Conservation (phyloP, 2,888 invertebrate genomes). For the Quadriops clusia region DNA sequence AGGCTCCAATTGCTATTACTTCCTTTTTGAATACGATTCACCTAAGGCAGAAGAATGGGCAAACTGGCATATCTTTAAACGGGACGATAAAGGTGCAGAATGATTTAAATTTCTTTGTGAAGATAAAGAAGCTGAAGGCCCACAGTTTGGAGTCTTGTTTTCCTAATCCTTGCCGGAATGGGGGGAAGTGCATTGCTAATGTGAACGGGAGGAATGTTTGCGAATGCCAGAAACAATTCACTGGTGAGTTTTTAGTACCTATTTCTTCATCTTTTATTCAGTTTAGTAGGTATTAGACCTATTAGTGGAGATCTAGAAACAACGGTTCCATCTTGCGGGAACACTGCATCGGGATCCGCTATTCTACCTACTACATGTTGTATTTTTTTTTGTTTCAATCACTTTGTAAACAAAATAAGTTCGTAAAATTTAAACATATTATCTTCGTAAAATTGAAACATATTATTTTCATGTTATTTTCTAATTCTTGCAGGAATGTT, state of each 20-base stretch:
- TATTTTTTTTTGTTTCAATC: too few relatives aligned
- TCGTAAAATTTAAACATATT: too few relatives aligned
- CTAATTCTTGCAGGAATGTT: slow-evolving; percentile 47
- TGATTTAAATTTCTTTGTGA: slow-evolving; percentile 53
- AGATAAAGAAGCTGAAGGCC: slow-evolving; percentile 47
- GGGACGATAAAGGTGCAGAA: slow-evolving; percentile 48
- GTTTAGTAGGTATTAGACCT: too few relatives aligned
- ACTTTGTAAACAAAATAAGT: too few relatives aligned
- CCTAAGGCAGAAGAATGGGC: slow-evolving; percentile 41
- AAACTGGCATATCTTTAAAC: slow-evolving; percentile 44
- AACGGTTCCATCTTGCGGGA: too few relatives aligned
- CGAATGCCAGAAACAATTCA: slow-evolving; percentile 59
- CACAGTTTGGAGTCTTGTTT: slow-evolving; percentile 55
- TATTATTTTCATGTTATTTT: slow-evolving; percentile 2
- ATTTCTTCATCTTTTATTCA: slow-evolving; percentile 3
- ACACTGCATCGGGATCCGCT: too few relatives aligned
- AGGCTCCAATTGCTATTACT: slow-evolving; percentile 45
- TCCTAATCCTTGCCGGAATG: slow-evolving; percentile 62
- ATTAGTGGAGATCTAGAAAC: too few relatives aligned
- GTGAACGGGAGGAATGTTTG: slow-evolving; percentile 50
- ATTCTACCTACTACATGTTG: background rate
- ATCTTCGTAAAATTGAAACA: too few relatives aligned
- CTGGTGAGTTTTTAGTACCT: slow-evolving; percentile 41
- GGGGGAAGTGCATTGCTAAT: slow-evolving; percentile 53
- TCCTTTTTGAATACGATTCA: slow-evolving; percentile 57